A percentile compares a stretch with the other conserved stretches of the same genome.
phyloP scores from a whole-genome alignment of 2,113 vertebrate species.

The Nerophis ophidion region DNA sequence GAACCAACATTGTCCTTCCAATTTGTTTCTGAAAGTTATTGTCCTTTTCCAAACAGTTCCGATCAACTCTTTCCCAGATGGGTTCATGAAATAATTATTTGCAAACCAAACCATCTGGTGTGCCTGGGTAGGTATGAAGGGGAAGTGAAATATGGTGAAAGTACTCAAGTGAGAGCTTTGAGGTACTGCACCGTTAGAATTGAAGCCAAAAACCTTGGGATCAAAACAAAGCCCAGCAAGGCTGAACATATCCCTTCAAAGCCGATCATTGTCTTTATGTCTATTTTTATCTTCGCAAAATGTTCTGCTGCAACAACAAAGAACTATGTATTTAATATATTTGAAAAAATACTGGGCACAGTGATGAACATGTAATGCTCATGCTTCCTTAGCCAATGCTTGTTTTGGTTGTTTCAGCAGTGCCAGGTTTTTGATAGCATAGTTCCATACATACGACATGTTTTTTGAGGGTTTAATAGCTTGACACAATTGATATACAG shows the following conservation, averaged over 20 bases:
- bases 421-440: no score
- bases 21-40: slow-evolving; percentile 1
- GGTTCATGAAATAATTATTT: not conserved
- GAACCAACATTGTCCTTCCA: not conserved
- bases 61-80: slow-evolving; percentile 21
- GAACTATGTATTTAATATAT: slow-evolving; percentile 2
- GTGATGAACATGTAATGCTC: no score
- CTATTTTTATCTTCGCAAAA: slow-evolving; percentile 44
- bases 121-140: slow-evolving; percentile 14
- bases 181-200: slow-evolving; percentile 27
- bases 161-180: slow-evolving; percentile 27
- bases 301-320: slow-evolving; percentile 19
- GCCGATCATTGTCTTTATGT: slow-evolving; percentile 30
- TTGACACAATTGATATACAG: no score
- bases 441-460: no score
- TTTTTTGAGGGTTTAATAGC: no score
- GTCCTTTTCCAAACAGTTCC: not conserved
- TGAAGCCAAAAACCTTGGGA: slow-evolving; percentile 22
- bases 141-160: slow-evolving; percentile 6
- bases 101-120: slow-evolving; percentile 9
- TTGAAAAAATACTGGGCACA: not conserved
- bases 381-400: no score
- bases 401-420: no score
- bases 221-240: slow-evolving; percentile 25
- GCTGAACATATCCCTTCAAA: slow-evolving; percentile 30